Conservation (phyloP, 2,797 vertebrate genomes). For the Anguilla anguilla region DNA sequence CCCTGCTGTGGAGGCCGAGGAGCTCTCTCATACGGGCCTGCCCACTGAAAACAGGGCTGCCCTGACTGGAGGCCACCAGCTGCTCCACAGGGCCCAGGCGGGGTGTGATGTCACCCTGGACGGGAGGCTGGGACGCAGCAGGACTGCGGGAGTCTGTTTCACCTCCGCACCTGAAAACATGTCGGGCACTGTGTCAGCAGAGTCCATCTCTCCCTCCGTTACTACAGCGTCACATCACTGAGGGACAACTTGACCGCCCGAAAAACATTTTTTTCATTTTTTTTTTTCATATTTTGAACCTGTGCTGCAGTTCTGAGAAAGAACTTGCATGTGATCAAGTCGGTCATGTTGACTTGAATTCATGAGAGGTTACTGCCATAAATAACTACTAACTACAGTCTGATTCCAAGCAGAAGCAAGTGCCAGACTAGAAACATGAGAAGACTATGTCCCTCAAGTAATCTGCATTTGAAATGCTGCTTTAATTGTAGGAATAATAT, state of each 20-base stretch:
- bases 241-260: neutral
- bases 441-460: neutral
- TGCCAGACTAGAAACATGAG: neutral
- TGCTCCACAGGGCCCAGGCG: slow-evolving; percentile 41
- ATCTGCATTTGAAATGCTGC: neutral
- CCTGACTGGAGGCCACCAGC: slow-evolving; percentile 67
- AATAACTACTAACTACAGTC: neutral
- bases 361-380: neutral
- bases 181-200: neutral
- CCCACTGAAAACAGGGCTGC: slow-evolving; percentile 58
- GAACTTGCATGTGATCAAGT: neutral
- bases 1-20: slow-evolving; percentile 15
- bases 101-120: neutral
- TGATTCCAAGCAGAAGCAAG: neutral
- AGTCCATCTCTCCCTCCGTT: neutral
- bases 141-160: neutral
- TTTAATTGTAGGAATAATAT: neutral
- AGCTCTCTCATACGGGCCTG: slow-evolving; percentile 31
- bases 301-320: neutral
- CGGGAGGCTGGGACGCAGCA: neutral
- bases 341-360: neutral
- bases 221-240: neutral
- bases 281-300: neutral
- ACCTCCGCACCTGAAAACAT: slow-evolving; percentile 3
- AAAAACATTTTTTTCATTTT: too few relatives aligned